Percentiles rank a stretch among this genome's conserved stretches.
Conservation (phyloP, 2,888 invertebrate genomes). For the Cosmia pyralina region DNA sequence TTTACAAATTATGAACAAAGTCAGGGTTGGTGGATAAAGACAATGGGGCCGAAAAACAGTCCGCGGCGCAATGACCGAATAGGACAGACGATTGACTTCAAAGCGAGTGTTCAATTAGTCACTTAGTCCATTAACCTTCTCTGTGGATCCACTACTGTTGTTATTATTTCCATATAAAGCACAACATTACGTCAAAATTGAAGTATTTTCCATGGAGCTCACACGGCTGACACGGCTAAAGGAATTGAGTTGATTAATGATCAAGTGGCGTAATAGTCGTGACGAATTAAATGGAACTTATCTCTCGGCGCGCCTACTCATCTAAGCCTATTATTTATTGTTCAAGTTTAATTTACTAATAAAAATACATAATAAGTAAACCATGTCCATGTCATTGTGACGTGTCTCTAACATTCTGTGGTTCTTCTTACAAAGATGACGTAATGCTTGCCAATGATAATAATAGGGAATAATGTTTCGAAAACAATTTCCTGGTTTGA, state of each 20-base stretch:
- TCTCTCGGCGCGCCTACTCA: too few relatives aligned
- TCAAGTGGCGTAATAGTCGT: constrained; percentile 57
- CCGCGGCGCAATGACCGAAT: constrained; percentile 6
- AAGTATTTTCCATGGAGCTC: constrained; percentile 40
- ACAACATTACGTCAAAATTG: constrained; percentile 20
- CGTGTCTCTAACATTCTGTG: constrained; percentile 36
- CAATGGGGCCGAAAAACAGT: background rate
- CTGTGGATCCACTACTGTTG: constrained; percentile 5
- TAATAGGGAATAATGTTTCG: constrained; percentile 71
- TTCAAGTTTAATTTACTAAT: constrained; percentile 39
- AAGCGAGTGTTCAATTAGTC: constrained; percentile 32
- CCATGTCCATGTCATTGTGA: constrained; percentile 25
- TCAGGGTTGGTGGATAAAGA: background rate
- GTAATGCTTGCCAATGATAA: constrained; percentile 63
- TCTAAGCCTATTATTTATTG: constrained; percentile 29
- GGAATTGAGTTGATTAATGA: constrained; percentile 64
- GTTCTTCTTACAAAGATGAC: constrained; percentile 61
- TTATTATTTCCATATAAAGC: constrained; percentile 36
- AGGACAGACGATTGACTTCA: constrained; percentile 18
- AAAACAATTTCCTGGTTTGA: constrained; percentile 74
- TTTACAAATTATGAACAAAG: background rate
- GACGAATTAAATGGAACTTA: too few relatives aligned
- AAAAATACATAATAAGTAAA: constrained; percentile 30
- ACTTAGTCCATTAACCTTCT: constrained; percentile 34
- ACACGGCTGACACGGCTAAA: constrained; percentile 44